Evolutionary conservation across 2,113 vertebrate genomes (phyloP).

Genomic region (Charina bottae): DNA sequence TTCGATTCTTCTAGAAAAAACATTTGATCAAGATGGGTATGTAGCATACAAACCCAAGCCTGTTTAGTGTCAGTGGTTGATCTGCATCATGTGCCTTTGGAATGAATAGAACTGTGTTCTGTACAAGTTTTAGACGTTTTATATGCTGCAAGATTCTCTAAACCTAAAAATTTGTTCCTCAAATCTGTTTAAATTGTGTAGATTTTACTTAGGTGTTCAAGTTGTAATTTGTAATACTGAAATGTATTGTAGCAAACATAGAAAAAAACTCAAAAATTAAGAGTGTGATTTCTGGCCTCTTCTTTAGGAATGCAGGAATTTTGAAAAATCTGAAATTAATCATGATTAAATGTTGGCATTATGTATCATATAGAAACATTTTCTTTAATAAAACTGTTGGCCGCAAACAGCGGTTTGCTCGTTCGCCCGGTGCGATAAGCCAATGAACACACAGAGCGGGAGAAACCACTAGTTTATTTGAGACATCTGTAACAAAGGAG

Average conservation of each 20-base stretch:
- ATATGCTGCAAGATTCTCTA: background rate
- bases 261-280: too few species aligned
- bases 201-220: background rate
- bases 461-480: too few species aligned
- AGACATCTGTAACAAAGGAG: too few species aligned
- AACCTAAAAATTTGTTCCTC: background rate
- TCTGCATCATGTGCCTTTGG: background rate
- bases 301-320: background rate
- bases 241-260: background rate
- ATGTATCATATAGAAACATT: constrained; percentile 11
- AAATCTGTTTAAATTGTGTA: background rate
- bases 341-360: background rate
- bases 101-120: background rate
- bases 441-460: too few species aligned
- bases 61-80: background rate
- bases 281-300: background rate
- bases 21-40: background rate
- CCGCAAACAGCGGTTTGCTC: too few species aligned
- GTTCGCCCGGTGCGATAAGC: too few species aligned
- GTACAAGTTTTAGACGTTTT: background rate
- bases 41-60: background rate
- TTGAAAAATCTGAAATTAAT: background rate
- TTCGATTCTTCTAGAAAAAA: background rate
- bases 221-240: background rate
- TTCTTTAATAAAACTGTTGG: background rate